A percentile compares a stretch with the other conserved stretches of the same genome.
Evolutionary conservation across 2,888 invertebrate genomes (phyloP).

Genomic region (Leucophenga maculata): DNA sequence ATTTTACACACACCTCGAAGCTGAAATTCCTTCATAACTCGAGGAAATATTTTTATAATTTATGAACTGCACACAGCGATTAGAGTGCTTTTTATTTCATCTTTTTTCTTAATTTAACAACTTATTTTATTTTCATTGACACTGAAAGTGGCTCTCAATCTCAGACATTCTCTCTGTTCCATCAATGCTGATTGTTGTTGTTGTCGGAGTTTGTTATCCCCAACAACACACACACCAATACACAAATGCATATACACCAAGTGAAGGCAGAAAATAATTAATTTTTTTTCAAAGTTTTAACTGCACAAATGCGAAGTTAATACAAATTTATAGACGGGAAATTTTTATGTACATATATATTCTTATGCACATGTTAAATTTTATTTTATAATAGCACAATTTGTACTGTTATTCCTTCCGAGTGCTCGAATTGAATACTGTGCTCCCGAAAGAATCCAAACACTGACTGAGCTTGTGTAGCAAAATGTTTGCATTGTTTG

Average conservation of each 20-base stretch:
- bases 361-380: no score
- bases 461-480: no score
- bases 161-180: constrained; percentile 3
- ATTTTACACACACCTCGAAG: constrained; percentile 59
- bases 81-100: constrained; percentile 60
- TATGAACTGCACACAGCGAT: constrained; percentile 61
- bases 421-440: no score
- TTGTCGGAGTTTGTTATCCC: constrained; percentile 9
- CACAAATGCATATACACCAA: background rate
- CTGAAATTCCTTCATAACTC: constrained; percentile 52
- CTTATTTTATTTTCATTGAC: constrained; percentile 38
- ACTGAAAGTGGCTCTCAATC: constrained; percentile 20
- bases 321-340: no score
- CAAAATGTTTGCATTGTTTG: no score
- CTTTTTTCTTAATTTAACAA: constrained; percentile 57
- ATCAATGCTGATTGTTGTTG: constrained; percentile 27
- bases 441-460: no score
- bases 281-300: background rate
- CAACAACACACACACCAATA: constrained; percentile 9
- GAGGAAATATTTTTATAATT: constrained; percentile 53
- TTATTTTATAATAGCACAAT: no score
- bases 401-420: no score
- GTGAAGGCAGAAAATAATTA: background rate
- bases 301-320: background rate
- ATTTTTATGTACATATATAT: no score